phyloP scores from a whole-genome alignment of 2,888 invertebrate genomes.

The Eilema caniola region DNA sequence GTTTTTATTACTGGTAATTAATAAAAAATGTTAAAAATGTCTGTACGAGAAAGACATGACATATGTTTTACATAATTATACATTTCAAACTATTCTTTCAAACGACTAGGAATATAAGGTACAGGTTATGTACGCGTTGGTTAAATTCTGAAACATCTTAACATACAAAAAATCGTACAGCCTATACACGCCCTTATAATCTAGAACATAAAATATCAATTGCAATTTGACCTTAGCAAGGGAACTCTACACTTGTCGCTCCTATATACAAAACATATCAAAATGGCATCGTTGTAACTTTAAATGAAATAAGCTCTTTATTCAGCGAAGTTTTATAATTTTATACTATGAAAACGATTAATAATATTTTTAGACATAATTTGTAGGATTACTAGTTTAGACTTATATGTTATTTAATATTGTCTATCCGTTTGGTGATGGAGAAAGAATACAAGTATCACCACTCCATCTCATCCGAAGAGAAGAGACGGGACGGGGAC shows the following conservation, averaged over 20 bases:
- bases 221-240: constrained; percentile 24
- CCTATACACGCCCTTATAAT: constrained; percentile 15
- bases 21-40: too few species aligned
- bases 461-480: too few species aligned
- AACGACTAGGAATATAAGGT: neutral
- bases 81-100: neutral
- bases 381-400: too few species aligned
- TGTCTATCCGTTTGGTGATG: too few species aligned
- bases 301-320: constrained; percentile 52
- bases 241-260: constrained; percentile 10
- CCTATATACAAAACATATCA: constrained; percentile 33
- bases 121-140: too few species aligned
- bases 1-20: too few species aligned
- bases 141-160: neutral
- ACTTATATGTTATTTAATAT: too few species aligned
- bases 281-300: constrained; percentile 47
- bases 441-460: too few species aligned
- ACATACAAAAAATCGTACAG: constrained; percentile 27
- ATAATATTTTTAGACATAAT: constrained; percentile 32
- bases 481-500: too few species aligned
- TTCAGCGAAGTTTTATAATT: constrained; percentile 40
- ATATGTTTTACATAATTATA: neutral
- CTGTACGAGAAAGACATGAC: too few species aligned
- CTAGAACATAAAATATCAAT: constrained; percentile 30
- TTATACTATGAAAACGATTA: constrained; percentile 19